Conservation (phyloP, 2,888 invertebrate genomes). For the Chromoteleia sp. region DNA sequence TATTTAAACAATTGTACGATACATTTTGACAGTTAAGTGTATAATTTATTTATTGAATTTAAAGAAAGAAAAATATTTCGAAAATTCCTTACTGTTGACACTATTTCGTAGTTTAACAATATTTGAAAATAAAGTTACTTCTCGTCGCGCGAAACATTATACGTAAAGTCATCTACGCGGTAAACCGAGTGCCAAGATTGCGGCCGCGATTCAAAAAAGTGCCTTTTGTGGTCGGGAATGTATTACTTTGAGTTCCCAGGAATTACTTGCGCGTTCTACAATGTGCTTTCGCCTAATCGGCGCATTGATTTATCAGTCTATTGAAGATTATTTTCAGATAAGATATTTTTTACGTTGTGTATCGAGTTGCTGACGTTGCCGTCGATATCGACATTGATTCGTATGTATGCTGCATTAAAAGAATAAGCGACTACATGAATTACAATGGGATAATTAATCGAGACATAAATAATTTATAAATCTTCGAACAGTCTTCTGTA, state of each 20-base stretch:
- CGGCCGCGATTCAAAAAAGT: conserved; percentile 37
- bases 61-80: too few species aligned
- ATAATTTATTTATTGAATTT: too few species aligned
- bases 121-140: conserved; percentile 1
- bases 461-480: conserved; percentile 26
- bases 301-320: conserved; percentile 23
- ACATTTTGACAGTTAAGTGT: too few species aligned
- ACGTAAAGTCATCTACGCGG: conserved; percentile 43
- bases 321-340: conserved; percentile 17
- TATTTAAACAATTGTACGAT: too few species aligned
- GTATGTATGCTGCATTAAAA: too few species aligned
- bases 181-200: conserved; percentile 34
- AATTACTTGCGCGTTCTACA: conserved; percentile 55
- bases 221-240: conserved; percentile 58
- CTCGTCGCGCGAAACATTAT: conserved; percentile 33
- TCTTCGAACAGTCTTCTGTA: neutral
- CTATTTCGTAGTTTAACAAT: neutral
- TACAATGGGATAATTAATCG: conserved; percentile 44
- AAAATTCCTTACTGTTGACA: too few species aligned
- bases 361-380: neutral
- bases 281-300: conserved; percentile 52
- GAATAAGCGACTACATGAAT: too few species aligned
- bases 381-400: neutral
- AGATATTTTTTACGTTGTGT: conserved; percentile 9
- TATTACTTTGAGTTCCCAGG: conserved; percentile 64